Conservation (phyloP, 2,888 invertebrate genomes). For the Yponomeuta cagnagella region DNA sequence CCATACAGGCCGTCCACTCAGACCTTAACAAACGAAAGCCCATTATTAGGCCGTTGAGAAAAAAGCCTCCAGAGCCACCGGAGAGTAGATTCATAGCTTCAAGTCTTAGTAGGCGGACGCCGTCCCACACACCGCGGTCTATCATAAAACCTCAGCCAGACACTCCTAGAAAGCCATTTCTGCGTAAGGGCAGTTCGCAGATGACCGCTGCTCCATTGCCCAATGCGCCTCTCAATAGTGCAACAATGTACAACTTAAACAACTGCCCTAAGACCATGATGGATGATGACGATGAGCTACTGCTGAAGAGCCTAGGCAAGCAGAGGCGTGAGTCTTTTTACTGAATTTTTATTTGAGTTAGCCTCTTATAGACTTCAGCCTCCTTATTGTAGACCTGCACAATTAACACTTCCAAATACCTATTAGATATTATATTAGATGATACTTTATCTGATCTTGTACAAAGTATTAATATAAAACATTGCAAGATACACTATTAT, state of each 20-base stretch:
- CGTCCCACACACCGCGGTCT: not conserved
- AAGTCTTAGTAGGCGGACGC: not conserved
- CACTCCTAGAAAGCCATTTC: not conserved
- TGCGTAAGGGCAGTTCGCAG: not conserved
- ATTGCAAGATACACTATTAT: too few species aligned
- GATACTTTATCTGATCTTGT: too few species aligned
- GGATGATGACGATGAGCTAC: conserved; percentile 34
- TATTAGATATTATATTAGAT: too few species aligned
- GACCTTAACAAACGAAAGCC: not conserved
- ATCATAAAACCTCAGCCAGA: not conserved
- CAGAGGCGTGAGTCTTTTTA: conserved; percentile 44
- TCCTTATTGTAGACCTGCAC: too few species aligned
- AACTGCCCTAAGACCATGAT: conserved; percentile 46
- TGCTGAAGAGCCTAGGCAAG: conserved; percentile 34
- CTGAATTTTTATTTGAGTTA: not conserved
- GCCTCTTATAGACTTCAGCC: too few species aligned
- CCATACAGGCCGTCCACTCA: not conserved
- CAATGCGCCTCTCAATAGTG: not conserved
- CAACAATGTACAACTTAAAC: conserved; percentile 31
- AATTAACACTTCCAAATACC: too few species aligned
- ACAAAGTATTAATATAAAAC: too few species aligned
- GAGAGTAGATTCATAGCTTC: not conserved
- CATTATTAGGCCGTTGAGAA: not conserved
- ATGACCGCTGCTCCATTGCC: not conserved
- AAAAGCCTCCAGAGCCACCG: not conserved